Base-by-base conservation (phyloP, 2,113 vertebrate genomes). In the Gallinago jamesoni region DNA sequence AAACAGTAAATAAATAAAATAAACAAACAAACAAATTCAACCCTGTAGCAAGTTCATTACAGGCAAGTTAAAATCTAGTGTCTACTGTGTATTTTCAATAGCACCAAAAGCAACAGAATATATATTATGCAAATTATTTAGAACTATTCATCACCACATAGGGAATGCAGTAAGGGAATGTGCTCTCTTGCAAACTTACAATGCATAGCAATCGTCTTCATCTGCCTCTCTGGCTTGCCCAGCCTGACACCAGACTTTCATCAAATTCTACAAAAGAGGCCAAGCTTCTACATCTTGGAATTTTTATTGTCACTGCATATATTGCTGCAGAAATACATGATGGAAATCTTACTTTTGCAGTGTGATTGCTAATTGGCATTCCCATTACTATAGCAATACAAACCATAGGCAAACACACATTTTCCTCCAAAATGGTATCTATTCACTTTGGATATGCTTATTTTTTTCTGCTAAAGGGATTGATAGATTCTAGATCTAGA, bases 1-100 rank as follows among this genome's bases (percentile, higher is more conserved):
- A 93, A 96, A 84, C 5, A 75, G 60, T 68, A 92, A 97, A 84
- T 73, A 93, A 95, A 90, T 79, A 86, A 93, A 90, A 84, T 45
- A 89, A 85, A 85, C 21, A 78, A 94, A 80, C 12, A 92, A 93
- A 84, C 9, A 96, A 91, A 72, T 83, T 66, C 75, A 68, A 88
- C 41, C 45, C 33, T 63, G 39, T 50, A 90, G 52, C 43, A 84
- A 64, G 8, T 90, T 96, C 41, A 86, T 96, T 90, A 64, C 28
- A 12, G 47, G 5, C 63, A 94, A 59, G 56, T 96, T 78, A 91
- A 66, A 94, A 82, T 43, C 14, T 57, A 53, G 22, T 60, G 5
- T 84, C n/a, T 87, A 56, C 23, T 85, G 20, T 62, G 57, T 72
- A 66, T 94, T 96, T 74, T 81, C 77, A 78, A 50, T 60, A 70